phyloP scores from a whole-genome alignment of 2,113 vertebrate genomes.

The Pelodiscus sinensis region DNA sequence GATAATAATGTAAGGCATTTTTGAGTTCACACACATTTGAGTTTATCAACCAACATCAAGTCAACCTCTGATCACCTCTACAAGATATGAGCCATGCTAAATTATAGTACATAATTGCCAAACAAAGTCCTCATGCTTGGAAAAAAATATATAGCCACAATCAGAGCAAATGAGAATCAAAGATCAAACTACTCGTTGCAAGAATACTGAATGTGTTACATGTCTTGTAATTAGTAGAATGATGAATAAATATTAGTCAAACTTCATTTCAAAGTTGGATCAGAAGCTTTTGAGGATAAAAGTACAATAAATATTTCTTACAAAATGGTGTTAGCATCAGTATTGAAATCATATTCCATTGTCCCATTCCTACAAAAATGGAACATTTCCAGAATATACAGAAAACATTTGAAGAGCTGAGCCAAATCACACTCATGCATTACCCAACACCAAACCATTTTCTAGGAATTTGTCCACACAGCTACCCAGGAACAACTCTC shows the following conservation, averaged over 20 bases:
- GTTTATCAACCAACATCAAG: constrained; percentile 62
- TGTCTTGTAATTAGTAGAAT: constrained; percentile 53
- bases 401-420: neutral
- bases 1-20: constrained; percentile 64
- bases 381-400: neutral
- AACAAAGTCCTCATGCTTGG: constrained; percentile 63
- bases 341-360: constrained; percentile 16
- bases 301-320: constrained; percentile 10
- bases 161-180: constrained; percentile 59
- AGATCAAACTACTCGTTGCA: constrained; percentile 43
- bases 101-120: constrained; percentile 61
- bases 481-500: neutral
- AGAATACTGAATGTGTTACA: constrained; percentile 25
- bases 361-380: neutral
- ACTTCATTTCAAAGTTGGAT: constrained; percentile 20
- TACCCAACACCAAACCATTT: neutral
- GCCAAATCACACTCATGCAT: neutral
- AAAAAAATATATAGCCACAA: constrained; percentile 60
- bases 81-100: constrained; percentile 64
- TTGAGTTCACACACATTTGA: constrained; percentile 54
- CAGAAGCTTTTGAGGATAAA: neutral
- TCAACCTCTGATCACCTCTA: constrained; percentile 66
- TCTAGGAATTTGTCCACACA: neutral
- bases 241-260: constrained; percentile 54
- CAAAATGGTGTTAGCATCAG: constrained; percentile 24